Conservation (phyloP, 2,797 vertebrate species). For the Muscicapa striata region DNA sequence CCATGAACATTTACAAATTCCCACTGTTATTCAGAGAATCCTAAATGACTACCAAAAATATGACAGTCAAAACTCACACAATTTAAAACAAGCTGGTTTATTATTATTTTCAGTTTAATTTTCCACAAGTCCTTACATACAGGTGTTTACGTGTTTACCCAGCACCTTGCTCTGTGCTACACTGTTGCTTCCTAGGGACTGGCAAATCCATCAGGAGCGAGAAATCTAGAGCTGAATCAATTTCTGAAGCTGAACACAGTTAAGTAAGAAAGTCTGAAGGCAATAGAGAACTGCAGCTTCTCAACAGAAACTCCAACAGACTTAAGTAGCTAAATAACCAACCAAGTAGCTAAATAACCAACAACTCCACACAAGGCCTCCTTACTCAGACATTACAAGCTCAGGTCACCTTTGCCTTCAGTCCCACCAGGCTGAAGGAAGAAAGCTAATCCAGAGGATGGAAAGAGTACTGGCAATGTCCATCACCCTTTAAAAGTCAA, state of each 20-base stretch:
- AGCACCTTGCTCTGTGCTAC: not conserved
- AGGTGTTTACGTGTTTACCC: not conserved
- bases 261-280: not conserved
- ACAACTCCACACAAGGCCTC: not conserved
- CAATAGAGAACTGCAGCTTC: not conserved
- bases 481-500: not conserved
- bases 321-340: not conserved
- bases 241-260: not conserved
- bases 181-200: not conserved
- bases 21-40: not conserved
- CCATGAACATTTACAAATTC: not conserved
- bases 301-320: not conserved
- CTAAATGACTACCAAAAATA: not conserved
- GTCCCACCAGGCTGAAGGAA: not conserved
- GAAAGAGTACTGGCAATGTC: not conserved
- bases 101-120: not conserved
- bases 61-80: not conserved
- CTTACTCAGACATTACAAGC: not conserved
- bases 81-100: not conserved
- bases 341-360: not conserved
- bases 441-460: not conserved
- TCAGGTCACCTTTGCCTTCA: not conserved
- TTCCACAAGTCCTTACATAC: accelerated
- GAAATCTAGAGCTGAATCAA: not conserved
- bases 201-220: not conserved